Evolutionary conservation across 2,888 invertebrate species (phyloP).

Genomic region (Operophtera brumata): DNA sequence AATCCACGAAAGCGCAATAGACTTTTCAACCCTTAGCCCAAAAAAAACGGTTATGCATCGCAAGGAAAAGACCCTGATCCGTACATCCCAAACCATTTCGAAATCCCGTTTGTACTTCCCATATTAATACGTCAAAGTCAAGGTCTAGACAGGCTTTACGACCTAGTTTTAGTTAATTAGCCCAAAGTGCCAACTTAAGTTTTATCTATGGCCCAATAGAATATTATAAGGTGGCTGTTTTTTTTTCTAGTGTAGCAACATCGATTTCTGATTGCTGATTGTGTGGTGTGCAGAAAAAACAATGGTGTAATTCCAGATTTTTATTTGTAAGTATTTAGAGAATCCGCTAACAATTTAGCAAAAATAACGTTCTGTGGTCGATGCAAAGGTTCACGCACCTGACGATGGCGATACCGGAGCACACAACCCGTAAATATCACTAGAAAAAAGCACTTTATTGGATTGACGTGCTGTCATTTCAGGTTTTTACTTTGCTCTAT

Average conservation of each 20-base stretch:
- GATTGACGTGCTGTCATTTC: constrained; percentile 74
- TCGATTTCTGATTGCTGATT: constrained; percentile 74
- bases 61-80: no score
- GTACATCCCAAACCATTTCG: no score
- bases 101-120: no score
- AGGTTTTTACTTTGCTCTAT: constrained; percentile 61
- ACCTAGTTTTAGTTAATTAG: no score
- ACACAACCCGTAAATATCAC: constrained; percentile 46
- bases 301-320: constrained; percentile 81
- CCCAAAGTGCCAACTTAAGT: no score
- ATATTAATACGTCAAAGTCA: no score
- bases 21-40: no score
- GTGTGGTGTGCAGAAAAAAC: constrained; percentile 76
- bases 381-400: constrained; percentile 51
- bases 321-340: constrained; percentile 82
- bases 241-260: constrained; percentile 62
- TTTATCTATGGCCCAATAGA: no score
- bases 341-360: constrained; percentile 70
- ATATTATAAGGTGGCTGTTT: no score
- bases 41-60: no score
- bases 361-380: constrained; percentile 59
- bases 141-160: no score
- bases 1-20: no score
- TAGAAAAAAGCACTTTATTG: constrained; percentile 52
- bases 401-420: constrained; percentile 58